These are phyloP conservation scores for Neopelma chrysocephalum DNA, from an alignment of 2,797 vertebrate genomes.

Conservation along the genomic window DNA sequence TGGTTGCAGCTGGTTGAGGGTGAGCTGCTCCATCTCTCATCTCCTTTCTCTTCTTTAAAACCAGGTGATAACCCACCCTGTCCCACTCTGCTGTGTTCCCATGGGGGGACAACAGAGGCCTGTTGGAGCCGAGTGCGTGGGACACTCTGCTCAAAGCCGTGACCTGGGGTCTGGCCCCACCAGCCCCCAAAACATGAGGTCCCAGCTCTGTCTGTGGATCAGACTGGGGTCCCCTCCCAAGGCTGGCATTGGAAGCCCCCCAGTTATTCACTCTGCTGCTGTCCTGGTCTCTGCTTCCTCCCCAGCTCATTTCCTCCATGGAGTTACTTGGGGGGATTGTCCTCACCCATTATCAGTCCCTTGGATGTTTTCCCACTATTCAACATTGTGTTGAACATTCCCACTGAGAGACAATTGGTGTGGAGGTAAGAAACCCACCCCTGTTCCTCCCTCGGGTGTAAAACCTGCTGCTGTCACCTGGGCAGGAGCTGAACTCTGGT, in stretches of 20 bases:
- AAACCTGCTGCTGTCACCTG: background rate
- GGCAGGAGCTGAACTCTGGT: background rate
- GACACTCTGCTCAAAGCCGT: background rate
- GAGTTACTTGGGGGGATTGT: background rate
- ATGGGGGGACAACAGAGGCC: background rate
- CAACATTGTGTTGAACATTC: fast-evolving
- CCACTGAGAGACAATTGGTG: background rate
- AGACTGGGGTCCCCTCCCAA: fast-evolving
- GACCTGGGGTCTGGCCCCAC: fast-evolving
- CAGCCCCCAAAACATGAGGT: background rate
- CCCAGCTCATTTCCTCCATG: fast-evolving
- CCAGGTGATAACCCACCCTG: fast-evolving
- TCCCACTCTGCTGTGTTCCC: fast-evolving
- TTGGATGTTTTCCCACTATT: fast-evolving
- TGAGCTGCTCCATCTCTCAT: background rate
- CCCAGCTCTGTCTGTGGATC: background rate
- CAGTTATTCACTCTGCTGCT: background rate
- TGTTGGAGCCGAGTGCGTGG: fast-evolving
- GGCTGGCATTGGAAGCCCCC: background rate
- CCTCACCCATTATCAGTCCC: background rate
- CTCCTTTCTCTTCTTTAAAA: background rate
- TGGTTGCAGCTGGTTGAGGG: background rate
- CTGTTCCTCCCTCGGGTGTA: background rate
- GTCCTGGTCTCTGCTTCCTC: background rate
- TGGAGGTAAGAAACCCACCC: background rate